phyloP scores from a whole-genome alignment of 2,113 vertebrate species.

The Psittacula cyanocephala region DNA sequence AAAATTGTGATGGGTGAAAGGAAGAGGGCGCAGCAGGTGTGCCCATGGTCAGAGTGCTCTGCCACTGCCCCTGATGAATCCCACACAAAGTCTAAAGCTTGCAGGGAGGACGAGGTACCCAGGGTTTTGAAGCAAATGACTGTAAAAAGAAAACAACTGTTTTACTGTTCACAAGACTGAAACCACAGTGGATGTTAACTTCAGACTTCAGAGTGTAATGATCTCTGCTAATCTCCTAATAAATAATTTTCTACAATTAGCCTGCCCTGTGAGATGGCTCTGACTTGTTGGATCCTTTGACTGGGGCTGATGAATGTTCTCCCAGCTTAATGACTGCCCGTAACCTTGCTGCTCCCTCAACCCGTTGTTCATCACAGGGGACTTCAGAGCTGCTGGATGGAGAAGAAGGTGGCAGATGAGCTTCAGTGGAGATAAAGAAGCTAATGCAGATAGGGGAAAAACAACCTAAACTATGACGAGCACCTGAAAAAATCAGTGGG shows the following conservation, averaged over 20 bases:
- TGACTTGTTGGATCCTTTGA: not conserved
- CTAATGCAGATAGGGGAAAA: not conserved
- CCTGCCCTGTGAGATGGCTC: not conserved
- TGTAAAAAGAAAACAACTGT: not conserved
- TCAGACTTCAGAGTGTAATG: not conserved
- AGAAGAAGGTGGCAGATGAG: not conserved
- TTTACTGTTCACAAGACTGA: not conserved
- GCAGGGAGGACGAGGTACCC: not conserved
- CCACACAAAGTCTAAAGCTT: not conserved
- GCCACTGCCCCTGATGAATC: not conserved
- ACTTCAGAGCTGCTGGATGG: not conserved
- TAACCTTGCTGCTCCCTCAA: not conserved
- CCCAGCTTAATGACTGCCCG: not conserved
- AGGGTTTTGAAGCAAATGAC: not conserved
- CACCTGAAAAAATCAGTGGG: not conserved
- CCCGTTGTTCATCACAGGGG: not conserved
- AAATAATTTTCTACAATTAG: not conserved
- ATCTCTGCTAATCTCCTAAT: not conserved
- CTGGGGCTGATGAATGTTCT: not conserved
- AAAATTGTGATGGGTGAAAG: not conserved
- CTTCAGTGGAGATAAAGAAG: not conserved
- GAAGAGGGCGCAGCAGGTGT: not conserved
- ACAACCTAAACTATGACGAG: not conserved
- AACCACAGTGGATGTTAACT: not conserved
- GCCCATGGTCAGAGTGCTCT: accelerated